Evolutionary conservation across 2,797 vertebrate genomes (phyloP).

Genomic region (Lemur catta): DNA sequence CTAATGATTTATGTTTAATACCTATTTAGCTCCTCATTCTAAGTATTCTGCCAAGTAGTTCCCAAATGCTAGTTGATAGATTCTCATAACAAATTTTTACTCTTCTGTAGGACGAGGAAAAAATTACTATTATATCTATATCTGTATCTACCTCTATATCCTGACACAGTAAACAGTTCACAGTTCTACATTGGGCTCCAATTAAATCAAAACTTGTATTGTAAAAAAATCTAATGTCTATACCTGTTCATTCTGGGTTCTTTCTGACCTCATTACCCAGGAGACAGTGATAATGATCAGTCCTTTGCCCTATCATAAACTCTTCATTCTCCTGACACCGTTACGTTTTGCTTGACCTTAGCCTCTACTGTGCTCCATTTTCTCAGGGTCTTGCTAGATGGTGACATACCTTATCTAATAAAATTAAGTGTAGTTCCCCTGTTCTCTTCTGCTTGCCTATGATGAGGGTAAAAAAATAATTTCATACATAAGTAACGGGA

Average conservation of each 20-base stretch:
- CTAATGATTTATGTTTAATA: background rate
- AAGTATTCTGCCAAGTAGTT: background rate
- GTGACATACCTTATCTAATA: background rate
- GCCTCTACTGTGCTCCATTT: fast-evolving
- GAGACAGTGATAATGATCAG: background rate
- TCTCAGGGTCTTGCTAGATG: background rate
- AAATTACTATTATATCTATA: background rate
- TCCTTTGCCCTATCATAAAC: background rate
- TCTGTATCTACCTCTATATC: background rate
- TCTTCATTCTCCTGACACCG: background rate
- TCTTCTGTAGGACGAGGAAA: background rate
- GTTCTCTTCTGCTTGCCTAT: background rate
- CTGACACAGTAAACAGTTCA: background rate
- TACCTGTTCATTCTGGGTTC: background rate
- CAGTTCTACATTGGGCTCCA: background rate
- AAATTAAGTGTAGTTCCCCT: background rate
- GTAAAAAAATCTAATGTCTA: background rate
- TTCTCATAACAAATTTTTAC: background rate
- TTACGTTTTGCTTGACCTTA: background rate
- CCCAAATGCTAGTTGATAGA: background rate
- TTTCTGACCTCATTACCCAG: background rate
- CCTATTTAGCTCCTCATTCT: background rate
- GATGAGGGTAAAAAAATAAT: background rate
- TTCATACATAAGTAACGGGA: background rate
- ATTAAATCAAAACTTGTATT: background rate